These are phyloP conservation scores for Charina bottae DNA, from an alignment of 2,113 vertebrate species.

Conservation along the genomic window DNA sequence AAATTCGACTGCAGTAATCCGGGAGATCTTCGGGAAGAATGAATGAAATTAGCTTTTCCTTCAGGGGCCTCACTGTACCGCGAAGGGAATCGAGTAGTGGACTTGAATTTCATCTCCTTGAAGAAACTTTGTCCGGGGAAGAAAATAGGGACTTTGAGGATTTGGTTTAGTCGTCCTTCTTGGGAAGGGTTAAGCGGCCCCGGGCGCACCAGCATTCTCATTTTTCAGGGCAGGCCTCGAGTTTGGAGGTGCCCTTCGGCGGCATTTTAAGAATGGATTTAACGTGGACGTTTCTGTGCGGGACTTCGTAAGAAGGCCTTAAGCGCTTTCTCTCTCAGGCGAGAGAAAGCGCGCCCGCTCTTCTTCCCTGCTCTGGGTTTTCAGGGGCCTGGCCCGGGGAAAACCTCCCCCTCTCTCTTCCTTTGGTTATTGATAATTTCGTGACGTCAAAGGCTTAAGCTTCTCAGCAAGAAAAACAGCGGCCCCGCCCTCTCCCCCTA, in stretches of 20 bases:
- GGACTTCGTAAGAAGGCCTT: neutral
- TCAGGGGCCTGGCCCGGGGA: neutral
- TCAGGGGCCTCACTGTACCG: neutral
- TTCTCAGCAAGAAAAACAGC: neutral
- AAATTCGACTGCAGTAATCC: neutral
- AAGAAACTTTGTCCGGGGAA: neutral
- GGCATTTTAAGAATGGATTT: neutral
- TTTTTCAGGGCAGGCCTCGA: neutral
- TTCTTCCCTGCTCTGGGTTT: neutral
- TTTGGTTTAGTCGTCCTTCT: neutral
- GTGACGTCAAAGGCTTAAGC: neutral
- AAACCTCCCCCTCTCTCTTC: neutral
- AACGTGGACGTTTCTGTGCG: neutral
- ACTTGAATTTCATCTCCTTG: neutral
- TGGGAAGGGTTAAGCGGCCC: neutral
- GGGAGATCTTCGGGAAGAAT: neutral
- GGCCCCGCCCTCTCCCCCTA: neutral
- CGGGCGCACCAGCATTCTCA: neutral
- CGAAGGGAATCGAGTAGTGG: neutral
- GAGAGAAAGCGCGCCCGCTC: neutral
- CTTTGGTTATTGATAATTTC: neutral
- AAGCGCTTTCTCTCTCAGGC: neutral
- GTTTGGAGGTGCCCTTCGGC: neutral
- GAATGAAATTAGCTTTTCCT: neutral
- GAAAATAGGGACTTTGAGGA: neutral